phyloP scores from a whole-genome alignment of 2,113 vertebrate species.

The Hippocampus comes region DNA sequence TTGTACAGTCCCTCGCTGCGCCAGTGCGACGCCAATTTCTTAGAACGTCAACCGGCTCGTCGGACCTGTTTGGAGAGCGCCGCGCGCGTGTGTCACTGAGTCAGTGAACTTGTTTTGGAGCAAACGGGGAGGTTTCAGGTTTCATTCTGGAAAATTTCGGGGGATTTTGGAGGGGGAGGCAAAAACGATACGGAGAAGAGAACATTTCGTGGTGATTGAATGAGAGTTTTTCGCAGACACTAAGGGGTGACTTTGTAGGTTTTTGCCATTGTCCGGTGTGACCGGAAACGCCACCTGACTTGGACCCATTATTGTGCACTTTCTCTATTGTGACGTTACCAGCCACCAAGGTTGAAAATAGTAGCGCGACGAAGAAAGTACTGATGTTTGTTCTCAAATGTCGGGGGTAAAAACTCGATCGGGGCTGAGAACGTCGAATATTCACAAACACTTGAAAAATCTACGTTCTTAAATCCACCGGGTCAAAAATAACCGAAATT shows the following conservation, averaged over 20 bases:
- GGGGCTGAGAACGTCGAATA: too few relatives aligned
- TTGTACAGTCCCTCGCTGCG: background rate
- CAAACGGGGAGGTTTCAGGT: constrained; percentile 14
- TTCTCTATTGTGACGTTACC: too few relatives aligned
- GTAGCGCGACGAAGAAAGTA: too few relatives aligned
- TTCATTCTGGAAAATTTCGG: background rate
- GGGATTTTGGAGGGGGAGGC: background rate
- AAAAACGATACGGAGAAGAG: background rate
- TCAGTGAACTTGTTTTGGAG: constrained; percentile 11
- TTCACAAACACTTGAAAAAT: too few relatives aligned
- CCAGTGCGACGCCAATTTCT: constrained; percentile 1
- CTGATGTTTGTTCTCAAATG: too few relatives aligned
- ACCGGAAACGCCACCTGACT: background rate
- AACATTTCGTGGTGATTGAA: background rate
- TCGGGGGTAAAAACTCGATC: too few relatives aligned
- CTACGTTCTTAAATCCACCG: too few relatives aligned
- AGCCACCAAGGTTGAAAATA: too few relatives aligned
- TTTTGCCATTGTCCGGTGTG: background rate
- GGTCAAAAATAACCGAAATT: too few relatives aligned
- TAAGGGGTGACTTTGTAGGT: too few relatives aligned
- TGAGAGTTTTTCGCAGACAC: too few relatives aligned
- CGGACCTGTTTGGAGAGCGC: constrained; percentile 40
- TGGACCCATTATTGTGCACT: background rate
- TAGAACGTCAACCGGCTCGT: constrained; percentile 36
- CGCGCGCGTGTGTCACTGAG: background rate